Evolutionary conservation across 1,140 invertebrate species (phyloP).

Genomic region (Drosophila lacertosa): DNA sequence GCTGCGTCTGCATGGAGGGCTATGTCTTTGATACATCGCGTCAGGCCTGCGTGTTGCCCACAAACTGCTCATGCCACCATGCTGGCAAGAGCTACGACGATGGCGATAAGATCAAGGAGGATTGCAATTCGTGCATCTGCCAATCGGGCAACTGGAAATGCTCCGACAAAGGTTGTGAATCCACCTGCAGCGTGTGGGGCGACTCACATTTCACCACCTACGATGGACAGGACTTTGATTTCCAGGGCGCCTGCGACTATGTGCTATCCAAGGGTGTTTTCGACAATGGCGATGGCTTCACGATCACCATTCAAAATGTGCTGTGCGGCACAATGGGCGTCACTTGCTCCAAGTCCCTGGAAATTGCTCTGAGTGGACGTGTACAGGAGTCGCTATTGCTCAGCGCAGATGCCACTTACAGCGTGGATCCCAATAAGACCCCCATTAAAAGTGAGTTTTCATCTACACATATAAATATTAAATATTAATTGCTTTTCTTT

Average conservation of each 20-base stretch:
- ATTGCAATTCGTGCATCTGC: slow-evolving; percentile 92
- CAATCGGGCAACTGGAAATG: slow-evolving; percentile 89
- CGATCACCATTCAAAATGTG: slow-evolving; percentile 88
- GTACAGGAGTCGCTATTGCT: slow-evolving; percentile 87
- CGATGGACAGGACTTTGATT: slow-evolving; percentile 92
- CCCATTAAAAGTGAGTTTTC: slow-evolving; percentile 71
- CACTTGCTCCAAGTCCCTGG: slow-evolving; percentile 93
- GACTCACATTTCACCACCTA: slow-evolving; percentile 95
- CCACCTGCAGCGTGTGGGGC: slow-evolving; percentile 92
- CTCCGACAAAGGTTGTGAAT: slow-evolving; percentile 87
- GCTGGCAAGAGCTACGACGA: slow-evolving; percentile 92
- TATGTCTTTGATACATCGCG: slow-evolving; percentile 89
- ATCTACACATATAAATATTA: too few species aligned
- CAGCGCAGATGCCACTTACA: slow-evolving; percentile 84
- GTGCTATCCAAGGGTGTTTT: slow-evolving; percentile 90
- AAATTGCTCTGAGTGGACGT: slow-evolving; percentile 83
- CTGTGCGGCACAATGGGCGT: slow-evolving; percentile 92
- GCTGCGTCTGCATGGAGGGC: slow-evolving; percentile 91
- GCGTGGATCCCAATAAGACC: slow-evolving; percentile 67
- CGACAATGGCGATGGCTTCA: slow-evolving; percentile 87
- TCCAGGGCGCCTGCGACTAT: slow-evolving; percentile 95
- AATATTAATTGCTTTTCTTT: too few species aligned
- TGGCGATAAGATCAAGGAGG: slow-evolving; percentile 89
- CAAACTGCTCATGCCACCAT: slow-evolving; percentile 94
- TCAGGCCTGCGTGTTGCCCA: slow-evolving; percentile 88